Base-by-base conservation (phyloP, 1,140 invertebrate genomes). In the Drosophila miranda region DNA sequence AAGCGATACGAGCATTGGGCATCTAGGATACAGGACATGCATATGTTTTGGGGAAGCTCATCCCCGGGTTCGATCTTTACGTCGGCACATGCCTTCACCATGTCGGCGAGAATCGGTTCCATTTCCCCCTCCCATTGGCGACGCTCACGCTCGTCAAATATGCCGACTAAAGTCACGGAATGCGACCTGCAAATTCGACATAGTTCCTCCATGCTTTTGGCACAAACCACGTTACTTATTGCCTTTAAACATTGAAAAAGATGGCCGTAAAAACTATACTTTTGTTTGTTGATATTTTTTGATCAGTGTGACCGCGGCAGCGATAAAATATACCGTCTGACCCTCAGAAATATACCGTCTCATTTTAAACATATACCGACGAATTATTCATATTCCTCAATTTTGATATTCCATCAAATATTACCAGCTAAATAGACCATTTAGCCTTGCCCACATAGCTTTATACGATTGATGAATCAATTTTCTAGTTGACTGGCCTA, bases 11-110 rank as follows among this genome's bases (percentile, higher is more conserved):
- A 38, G 7, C 38, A 44, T 13, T 56, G 52, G 9, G 66, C 63
- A 3, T 68, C 63, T 26, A 68, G 46, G 6, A 68, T 14, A 14
- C 66, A 69, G n/a, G 64, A 21, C 42, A 49, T 44, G 52, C 66
- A 69, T 5, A 68, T 69, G 13, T 69, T 68, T 16, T 69, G 63
- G 0, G 66, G 52, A 34, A 69, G 23, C 0, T 26, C 21, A 50
- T 69, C 63, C 0, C 46, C 64, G 2, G 23, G 38, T 28, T 50
- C 26, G 19, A 69, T 28, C 3, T 45, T 21, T 0, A 68, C 52
- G 2, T 69, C 26, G 14, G 63, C 66, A 41, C 66, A 69, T 8
- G 19, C 11, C 26, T 1, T 50, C 0, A 69, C 28, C 52, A 69
- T 69, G 6, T 68, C 66, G 6, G 66, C 63, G 1, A 69, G 38